phyloP scores from a whole-genome alignment of 2,797 vertebrate species.

The Triplophysa bombifrons region DNA sequence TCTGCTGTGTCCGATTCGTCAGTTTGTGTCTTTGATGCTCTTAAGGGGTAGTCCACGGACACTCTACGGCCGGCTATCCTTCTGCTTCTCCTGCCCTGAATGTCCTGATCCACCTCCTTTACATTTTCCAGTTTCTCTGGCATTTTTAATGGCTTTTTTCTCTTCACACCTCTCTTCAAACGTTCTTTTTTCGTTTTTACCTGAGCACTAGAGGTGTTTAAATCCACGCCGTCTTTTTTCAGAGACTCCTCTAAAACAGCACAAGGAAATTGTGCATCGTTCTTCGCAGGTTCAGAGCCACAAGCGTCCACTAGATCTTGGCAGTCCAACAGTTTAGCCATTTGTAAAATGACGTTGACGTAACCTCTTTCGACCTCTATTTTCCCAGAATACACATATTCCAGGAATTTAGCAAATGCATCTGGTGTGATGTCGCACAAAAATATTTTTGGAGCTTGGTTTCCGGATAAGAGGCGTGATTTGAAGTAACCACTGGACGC shows the following conservation, averaged over 20 bases:
- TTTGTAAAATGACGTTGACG: constrained; percentile 80
- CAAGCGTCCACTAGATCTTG: constrained; percentile 85
- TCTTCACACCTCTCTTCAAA: constrained; percentile 46
- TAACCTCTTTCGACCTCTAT: constrained; percentile 82
- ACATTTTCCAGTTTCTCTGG: constrained; percentile 53
- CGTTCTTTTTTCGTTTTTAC: constrained; percentile 45
- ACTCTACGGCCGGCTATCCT: constrained; percentile 79
- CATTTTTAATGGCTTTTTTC: constrained; percentile 54
- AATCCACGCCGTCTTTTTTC: constrained; percentile 18
- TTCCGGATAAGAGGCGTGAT: constrained; percentile 81
- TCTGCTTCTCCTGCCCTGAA: constrained; percentile 72
- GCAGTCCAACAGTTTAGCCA: constrained; percentile 86
- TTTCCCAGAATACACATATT: constrained; percentile 91
- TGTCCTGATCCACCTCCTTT: constrained; percentile 68
- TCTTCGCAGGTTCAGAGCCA: constrained; percentile 57
- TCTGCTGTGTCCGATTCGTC: constrained; percentile 23
- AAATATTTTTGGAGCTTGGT: constrained; percentile 73
- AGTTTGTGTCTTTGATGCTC: constrained; percentile 76
- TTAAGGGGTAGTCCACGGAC: constrained; percentile 79
- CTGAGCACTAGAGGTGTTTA: not conserved
- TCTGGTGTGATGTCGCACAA: constrained; percentile 79
- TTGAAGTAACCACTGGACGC: constrained; percentile 95
- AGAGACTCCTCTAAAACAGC: constrained; percentile 9
- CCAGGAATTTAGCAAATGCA: constrained; percentile 88
- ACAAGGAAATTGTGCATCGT: not conserved